Conservation (phyloP, 2,113 vertebrate genomes). For the Tinamus guttatus region DNA sequence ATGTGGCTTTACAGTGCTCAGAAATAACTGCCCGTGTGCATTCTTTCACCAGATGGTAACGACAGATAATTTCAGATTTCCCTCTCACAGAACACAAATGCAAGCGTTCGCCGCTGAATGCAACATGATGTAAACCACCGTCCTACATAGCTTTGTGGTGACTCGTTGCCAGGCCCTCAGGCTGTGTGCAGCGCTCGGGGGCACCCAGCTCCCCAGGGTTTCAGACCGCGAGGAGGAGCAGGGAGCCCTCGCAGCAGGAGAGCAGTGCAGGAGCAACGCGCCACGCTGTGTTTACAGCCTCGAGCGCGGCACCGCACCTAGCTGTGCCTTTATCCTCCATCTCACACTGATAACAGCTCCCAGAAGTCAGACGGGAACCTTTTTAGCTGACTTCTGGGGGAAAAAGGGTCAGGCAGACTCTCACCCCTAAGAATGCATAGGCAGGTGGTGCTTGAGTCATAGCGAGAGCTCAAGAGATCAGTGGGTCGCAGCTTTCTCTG, state of each 20-base stretch:
- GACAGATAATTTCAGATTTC: not conserved
- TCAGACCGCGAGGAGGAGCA: accelerated
- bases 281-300: not conserved
- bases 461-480: not conserved
- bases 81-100: not conserved
- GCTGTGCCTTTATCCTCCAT: not conserved
- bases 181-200: not conserved
- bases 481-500: not conserved
- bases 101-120: not conserved
- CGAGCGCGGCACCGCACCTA: accelerated
- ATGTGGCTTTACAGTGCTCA: not conserved
- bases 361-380: not conserved
- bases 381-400: not conserved
- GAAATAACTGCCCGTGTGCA: not conserved
- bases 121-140: not conserved
- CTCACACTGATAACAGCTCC: not conserved
- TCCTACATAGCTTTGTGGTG: not conserved
- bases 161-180: not conserved
- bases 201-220: not conserved
- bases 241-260: accelerated
- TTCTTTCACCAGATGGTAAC: not conserved
- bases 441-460: not conserved
- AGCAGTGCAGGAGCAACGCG: accelerated
- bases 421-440: not conserved
- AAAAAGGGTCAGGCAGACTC: not conserved